Percentiles rank a stretch among this genome's conserved stretches.
phyloP scores from a whole-genome alignment of 2,888 invertebrate species.

The Eretmocerus hayati region DNA sequence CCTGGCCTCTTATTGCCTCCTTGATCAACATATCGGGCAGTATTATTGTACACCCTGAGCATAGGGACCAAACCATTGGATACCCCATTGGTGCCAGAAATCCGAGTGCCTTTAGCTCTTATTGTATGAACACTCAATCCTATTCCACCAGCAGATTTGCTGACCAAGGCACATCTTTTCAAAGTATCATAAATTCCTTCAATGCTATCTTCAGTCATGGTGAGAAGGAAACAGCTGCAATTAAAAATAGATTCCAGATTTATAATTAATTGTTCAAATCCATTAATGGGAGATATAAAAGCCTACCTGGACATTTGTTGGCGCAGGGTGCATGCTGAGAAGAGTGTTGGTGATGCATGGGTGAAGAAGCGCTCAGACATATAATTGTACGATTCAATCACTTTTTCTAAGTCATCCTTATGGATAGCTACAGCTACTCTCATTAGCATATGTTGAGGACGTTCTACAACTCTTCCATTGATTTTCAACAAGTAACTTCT shows the following conservation, averaged over 20 bases:
- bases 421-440: constrained; percentile 95
- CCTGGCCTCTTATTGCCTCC: constrained; percentile 97
- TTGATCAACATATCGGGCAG: constrained; percentile 94
- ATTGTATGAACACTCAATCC: constrained; percentile 95
- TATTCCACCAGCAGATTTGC: constrained; percentile 95
- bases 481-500: constrained; percentile 90
- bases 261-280: neutral
- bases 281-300: neutral
- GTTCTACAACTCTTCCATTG: constrained; percentile 84
- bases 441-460: constrained; percentile 99
- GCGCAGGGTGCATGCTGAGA: constrained; percentile 83
- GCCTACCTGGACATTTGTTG: constrained; percentile 81
- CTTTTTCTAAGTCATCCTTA: constrained; percentile 83
- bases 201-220: constrained; percentile 91
- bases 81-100: constrained; percentile 88
- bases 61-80: constrained; percentile 96
- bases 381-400: constrained; percentile 91
- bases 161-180: constrained; percentile 88
- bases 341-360: constrained; percentile 95
- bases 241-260: no score
- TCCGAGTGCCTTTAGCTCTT: constrained; percentile 82
- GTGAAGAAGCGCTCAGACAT: constrained; percentile 94
- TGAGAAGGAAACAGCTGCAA: constrained; percentile 80
- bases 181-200: constrained; percentile 91
- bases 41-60: constrained; percentile 91